Percentiles rank a stretch among this genome's conserved stretches.
These are phyloP conservation scores for Saxidomus purpurata DNA, from an alignment of 1,140 invertebrate species.

Conservation along the genomic window DNA sequence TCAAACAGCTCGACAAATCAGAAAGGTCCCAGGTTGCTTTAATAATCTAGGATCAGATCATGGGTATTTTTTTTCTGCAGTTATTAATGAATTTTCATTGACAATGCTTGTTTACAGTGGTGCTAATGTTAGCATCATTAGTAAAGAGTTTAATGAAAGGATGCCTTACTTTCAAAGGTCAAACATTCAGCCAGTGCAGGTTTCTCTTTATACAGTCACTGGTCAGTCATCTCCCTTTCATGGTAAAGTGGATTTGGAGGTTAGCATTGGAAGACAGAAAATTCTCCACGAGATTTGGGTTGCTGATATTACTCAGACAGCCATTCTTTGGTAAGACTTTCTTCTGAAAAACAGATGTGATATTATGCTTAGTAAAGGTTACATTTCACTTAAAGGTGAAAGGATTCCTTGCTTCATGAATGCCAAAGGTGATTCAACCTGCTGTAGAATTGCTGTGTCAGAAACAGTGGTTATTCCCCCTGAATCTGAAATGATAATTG, in stretches of 20 bases:
- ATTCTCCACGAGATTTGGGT: conserved; percentile 45
- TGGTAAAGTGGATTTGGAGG: conserved; percentile 4
- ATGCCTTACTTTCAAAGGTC: background rate
- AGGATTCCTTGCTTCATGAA: background rate
- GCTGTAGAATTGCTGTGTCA: background rate
- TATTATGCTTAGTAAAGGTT: background rate
- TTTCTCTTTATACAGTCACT: conserved; percentile 57
- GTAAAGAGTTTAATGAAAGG: conserved; percentile 6
- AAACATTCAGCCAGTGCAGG: background rate
- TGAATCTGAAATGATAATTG: background rate
- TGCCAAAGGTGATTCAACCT: background rate
- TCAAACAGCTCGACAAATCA: background rate
- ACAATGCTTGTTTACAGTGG: conserved; percentile 52
- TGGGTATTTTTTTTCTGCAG: background rate
- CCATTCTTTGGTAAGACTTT: conserved; percentile 41
- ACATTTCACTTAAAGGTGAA: background rate
- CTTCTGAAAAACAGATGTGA: conserved; percentile 15
- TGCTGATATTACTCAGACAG: background rate
- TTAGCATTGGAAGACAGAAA: conserved; percentile 14
- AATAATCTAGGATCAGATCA: conserved; percentile 1
- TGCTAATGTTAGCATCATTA: conserved; percentile 35
- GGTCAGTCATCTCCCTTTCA: conserved; percentile 58
- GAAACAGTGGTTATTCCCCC: background rate
- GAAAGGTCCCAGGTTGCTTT: background rate
- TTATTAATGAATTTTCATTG: background rate